Base-by-base conservation (phyloP, 2,888 invertebrate species). In the Clusia tigrina region DNA sequence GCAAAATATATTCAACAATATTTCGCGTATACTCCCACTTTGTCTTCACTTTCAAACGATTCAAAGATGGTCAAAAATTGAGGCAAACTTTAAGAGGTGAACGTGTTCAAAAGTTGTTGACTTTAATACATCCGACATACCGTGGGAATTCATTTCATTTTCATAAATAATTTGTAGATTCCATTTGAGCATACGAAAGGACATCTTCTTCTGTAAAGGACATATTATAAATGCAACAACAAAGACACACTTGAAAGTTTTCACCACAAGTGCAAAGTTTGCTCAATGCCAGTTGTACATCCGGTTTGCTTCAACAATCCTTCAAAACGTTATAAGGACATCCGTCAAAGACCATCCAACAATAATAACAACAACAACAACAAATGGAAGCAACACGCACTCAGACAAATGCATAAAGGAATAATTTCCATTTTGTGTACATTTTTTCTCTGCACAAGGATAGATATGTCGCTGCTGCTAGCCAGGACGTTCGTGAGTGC, bases 361-460 rank as follows among this genome's bases (percentile, higher is more conserved):
- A 42, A 32, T 32, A 62, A 58, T 52, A 10, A 62, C 54, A 55
- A 32, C 32, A 60, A 17, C 22, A 59, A 42, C 18, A 24, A 18
- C 32, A 48, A 20, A 55, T 32, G 12, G 12, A 5, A 32, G 6
- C 32, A 5, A 32, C 42, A 42, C n/a, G n/a, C 42, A 42, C 10
- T 42, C 42, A 42, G 42, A 42, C 42, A 42, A 42, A 42, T 42
- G 42, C n/a, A 42, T 17, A n/a, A n/a, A n/a, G 42, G n/a, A 42
- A 42, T 10, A 42, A 5, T 42, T 15, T 42, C 6, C 32, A 32
- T 42, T 42, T 42, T 42, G 10, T 42, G 10, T 42, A n/a, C n/a
- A 10, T 42, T 17, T 15, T 42, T 42, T 42, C 42, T 42, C 12
- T n/a, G n/a, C n/a, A 17, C 32, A 42, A 42, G 42, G 42, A 42